Base-by-base conservation (phyloP, 2,888 invertebrate genomes). In the Agrotis ipsilon region DNA sequence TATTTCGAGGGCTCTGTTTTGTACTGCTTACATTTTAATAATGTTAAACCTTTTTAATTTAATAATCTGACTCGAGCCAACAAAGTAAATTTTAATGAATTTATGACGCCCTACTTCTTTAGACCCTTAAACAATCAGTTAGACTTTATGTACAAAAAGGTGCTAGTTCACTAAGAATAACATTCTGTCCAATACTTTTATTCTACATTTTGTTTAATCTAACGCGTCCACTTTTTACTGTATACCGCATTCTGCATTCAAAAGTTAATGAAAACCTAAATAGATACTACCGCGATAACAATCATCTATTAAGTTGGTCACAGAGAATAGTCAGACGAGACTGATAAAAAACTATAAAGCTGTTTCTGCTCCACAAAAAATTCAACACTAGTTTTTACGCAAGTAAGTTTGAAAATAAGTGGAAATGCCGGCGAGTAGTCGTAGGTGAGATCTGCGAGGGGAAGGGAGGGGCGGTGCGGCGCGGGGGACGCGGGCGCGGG, bases 371-470 rank as follows among this genome's bases (percentile, higher is more conserved):
- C 49, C 66, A 81, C 72, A 79, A 78, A 79, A 83, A 76, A 72
- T 48, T 54, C 60, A 61, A 76, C 70, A 81, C 68, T 85, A 80
- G 61, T 80, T 80, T 85, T 85, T 82, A 68, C 67, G 48, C 72
- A 72, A 80, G 75, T 67, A 85, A 82, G 78, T 86, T 87, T 82
- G 77, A 79, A 83, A 85, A 81, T 85, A 86, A 87, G 84, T 83
- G 81, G 78, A 66, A 86, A 82, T 83, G 78, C 72, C 72, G 75
- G 61, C 71, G 77, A 69, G 79, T 83, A 81, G 83, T 79, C 72
- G 84, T 85, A 85, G 86, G 87, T 83, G 86, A 88, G 87, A 85
- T 85, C 87, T 85, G 86, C 80, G 80, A 84, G 82, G 86, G 84
- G 85, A 39, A 81, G 66, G 76, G 74, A 46, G 73, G 62, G 69